These are phyloP conservation scores for Idris sp. DNA, from an alignment of 1,140 invertebrate genomes.

Conservation along the genomic window DNA sequence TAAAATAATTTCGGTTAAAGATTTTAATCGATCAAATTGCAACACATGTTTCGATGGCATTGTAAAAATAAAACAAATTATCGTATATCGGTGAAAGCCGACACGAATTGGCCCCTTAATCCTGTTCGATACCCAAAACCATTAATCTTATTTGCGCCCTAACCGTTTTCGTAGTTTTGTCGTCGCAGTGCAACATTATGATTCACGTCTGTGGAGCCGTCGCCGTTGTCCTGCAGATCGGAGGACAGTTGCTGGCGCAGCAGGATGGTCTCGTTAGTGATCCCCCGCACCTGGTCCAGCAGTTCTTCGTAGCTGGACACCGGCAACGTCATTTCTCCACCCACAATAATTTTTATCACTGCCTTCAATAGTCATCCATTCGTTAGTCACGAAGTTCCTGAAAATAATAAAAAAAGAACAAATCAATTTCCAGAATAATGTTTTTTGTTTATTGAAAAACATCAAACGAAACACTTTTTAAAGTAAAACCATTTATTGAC, in stretches of 20 bases:
- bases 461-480: too few relatives aligned
- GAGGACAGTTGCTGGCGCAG: conserved; percentile 74
- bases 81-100: too few relatives aligned
- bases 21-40: too few relatives aligned
- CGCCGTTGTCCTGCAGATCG: conserved; percentile 68
- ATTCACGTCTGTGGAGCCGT: conserved; percentile 69
- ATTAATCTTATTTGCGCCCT: conserved; percentile 42
- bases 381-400: conserved; percentile 49
- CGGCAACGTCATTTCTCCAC: conserved; percentile 77
- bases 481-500: too few relatives aligned
- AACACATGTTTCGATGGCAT: too few relatives aligned
- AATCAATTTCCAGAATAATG: too few relatives aligned
- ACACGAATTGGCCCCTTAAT: too few relatives aligned
- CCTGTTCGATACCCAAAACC: conserved; percentile 8
- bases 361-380: conserved; percentile 53
- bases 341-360: conserved; percentile 25
- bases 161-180: conserved; percentile 71
- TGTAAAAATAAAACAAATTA: too few relatives aligned
- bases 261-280: conserved; percentile 78
- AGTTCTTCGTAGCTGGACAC: conserved; percentile 80
- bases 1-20: too few relatives aligned
- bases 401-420: conserved; percentile 10
- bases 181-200: conserved; percentile 68
- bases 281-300: conserved; percentile 77
- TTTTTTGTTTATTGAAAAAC: too few relatives aligned